These are phyloP conservation scores for Cephus nigrinus DNA, from an alignment of 2,888 invertebrate genomes.

Conservation along the genomic window DNA sequence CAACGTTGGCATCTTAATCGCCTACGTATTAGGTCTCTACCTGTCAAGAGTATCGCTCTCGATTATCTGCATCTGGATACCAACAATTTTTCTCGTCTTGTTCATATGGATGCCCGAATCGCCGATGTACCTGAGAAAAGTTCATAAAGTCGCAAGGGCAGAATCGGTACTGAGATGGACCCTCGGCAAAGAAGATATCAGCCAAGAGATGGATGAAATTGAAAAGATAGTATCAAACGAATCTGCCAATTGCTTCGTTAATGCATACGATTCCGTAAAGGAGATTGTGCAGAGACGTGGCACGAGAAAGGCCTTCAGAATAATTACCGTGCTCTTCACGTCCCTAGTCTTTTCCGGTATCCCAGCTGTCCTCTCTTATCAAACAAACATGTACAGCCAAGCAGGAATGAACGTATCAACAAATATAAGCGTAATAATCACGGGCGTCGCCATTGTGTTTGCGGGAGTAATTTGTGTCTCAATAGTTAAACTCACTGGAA, in stretches of 20 bases:
- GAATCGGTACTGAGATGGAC: constrained; percentile 58
- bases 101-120: constrained; percentile 62
- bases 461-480: constrained; percentile 54
- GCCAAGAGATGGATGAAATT: constrained; percentile 58
- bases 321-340: constrained; percentile 51
- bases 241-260: constrained; percentile 18
- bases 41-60: constrained; percentile 46
- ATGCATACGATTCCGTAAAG: neutral
- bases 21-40: constrained; percentile 50
- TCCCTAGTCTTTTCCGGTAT: constrained; percentile 56
- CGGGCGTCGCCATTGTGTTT: constrained; percentile 54
- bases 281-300: constrained; percentile 19
- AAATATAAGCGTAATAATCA: constrained; percentile 51
- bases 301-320: constrained; percentile 42
- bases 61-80: constrained; percentile 48
- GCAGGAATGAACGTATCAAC: constrained; percentile 54
- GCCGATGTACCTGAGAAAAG: constrained; percentile 56
- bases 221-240: constrained; percentile 55
- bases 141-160: constrained; percentile 50
- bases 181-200: constrained; percentile 53
- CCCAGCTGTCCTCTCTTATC: constrained; percentile 57
- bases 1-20: constrained; percentile 33
- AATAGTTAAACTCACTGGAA: constrained; percentile 53
- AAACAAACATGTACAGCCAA: constrained; percentile 53
- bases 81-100: constrained; percentile 46